These are phyloP conservation scores for Linurgus olivaceus DNA, from an alignment of 2,797 vertebrate genomes.

Conservation along the genomic window DNA sequence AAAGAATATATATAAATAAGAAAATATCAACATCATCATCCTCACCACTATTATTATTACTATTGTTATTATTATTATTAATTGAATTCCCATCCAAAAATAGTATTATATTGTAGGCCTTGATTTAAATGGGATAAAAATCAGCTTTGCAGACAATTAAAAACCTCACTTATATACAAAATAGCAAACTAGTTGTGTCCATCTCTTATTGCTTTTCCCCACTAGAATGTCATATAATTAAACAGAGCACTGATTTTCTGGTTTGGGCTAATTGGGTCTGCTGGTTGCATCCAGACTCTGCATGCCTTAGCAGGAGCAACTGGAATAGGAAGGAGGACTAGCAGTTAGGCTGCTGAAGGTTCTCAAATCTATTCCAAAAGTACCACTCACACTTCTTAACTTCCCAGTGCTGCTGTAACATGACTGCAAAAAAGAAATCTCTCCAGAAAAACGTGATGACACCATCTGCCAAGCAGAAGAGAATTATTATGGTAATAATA, in stretches of 20 bases:
- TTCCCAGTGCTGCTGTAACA: rapidly evolving
- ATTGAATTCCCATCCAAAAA: neutral
- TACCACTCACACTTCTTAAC: neutral
- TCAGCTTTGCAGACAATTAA: neutral
- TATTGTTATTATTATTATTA: no score
- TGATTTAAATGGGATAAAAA: neutral
- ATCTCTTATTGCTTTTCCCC: neutral
- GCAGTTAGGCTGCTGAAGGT: neutral
- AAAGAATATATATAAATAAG: neutral
- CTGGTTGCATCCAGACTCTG: no score
- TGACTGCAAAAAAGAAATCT: neutral
- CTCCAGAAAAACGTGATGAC: neutral
- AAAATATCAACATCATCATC: neutral
- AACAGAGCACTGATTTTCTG: no score
- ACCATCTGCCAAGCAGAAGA: neutral
- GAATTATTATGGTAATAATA: neutral
- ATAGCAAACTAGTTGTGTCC: neutral
- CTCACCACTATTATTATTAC: no score
- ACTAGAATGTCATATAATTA: neutral
- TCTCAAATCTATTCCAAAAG: neutral
- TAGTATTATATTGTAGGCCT: neutral
- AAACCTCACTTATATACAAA: neutral
- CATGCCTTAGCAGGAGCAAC: neutral
- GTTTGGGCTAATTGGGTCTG: no score
- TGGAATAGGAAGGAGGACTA: neutral